Evolutionary conservation across 2,113 vertebrate species (phyloP), one percentile per base, ranked within the genome.

Genomic region (Melanotaenia duboulayi): DNA sequence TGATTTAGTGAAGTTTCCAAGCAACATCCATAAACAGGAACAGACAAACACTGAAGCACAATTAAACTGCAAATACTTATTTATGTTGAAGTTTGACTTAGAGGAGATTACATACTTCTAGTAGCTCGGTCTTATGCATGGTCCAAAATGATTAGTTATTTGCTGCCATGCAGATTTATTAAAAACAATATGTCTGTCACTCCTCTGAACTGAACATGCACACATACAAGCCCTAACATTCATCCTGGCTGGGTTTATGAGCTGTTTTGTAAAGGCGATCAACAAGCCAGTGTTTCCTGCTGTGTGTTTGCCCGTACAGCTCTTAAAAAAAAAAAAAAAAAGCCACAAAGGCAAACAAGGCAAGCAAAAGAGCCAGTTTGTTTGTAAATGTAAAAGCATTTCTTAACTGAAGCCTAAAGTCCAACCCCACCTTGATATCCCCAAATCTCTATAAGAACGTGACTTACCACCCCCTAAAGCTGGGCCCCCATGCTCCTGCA

Each of bases 361-460:
- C 35, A 32, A 77, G 74, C 63, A 14, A 90, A 82, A 78, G 75
- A 81, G 84, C 76, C 59, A 37, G 84, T 87, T 75, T 90, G 88
- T 91, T 91, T 88, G 85, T 86, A 72, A 89, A 87, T 68, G 71
- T 82, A 79, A 89, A 90, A 83, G 76, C 71, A 91, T 90, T 89
- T 70, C 84, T 56, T 32, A 32, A 42, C 9, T 40, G 2, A 66
- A 75, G 80, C 66, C 85, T 84, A 66, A 37, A 51, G 67, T 58
- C 73, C 66, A 73, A 74, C 39, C 65, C 52, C 67, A 71, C 66
- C 72, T 63, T 70, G 72, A 81, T 83, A 83, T 65, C 77, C 75
- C 69, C 23, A 50, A 54, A 65, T 10, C 32, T 64, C 58, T 14
- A 28, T 19, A 67, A 22, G 61, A 78, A 65, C 32, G 28, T 25